Percentiles rank a stretch among this genome's conserved stretches.
phyloP scores from a whole-genome alignment of 2,113 vertebrate genomes.

The Paralichthys olivaceus region DNA sequence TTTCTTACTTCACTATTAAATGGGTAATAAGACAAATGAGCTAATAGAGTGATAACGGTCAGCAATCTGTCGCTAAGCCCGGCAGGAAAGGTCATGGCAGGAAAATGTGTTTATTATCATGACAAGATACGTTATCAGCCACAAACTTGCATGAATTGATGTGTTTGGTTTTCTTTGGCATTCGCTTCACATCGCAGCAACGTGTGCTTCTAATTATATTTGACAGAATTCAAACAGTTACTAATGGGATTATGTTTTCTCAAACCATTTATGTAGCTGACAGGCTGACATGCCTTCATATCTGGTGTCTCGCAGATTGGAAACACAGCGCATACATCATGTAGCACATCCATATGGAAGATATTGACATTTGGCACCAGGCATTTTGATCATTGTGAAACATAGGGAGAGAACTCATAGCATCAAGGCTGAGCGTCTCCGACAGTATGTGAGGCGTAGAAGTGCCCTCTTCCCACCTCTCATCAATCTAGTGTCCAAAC shows the following conservation, averaged over 20 bases:
- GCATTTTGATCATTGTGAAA: slow-evolving; percentile 39
- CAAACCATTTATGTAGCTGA: slow-evolving; percentile 32
- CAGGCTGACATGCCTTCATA: slow-evolving; percentile 24
- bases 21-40: slow-evolving; percentile 40
- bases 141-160: slow-evolving; percentile 22
- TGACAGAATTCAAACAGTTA: slow-evolving; percentile 55
- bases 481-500: slow-evolving; percentile 62
- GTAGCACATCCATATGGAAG: slow-evolving; percentile 64
- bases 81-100: slow-evolving; percentile 49
- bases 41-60: slow-evolving; percentile 41
- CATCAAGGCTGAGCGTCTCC: slow-evolving; percentile 5
- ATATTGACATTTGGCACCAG: slow-evolving; percentile 63
- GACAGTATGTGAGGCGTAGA: not conserved
- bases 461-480: slow-evolving; percentile 8
- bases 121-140: slow-evolving; percentile 58
- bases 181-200: slow-evolving; percentile 23
- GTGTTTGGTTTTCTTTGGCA: slow-evolving; percentile 61
- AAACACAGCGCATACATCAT: slow-evolving; percentile 10
- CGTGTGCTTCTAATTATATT: slow-evolving; percentile 52
- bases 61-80: slow-evolving; percentile 47
- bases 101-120: slow-evolving; percentile 69
- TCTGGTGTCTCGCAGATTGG: slow-evolving; percentile 39
- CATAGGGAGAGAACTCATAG: slow-evolving; percentile 9
- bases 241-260: slow-evolving; percentile 62
- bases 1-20: slow-evolving; percentile 13